Percentiles rank a stretch among this genome's conserved stretches.
phyloP scores from a whole-genome alignment of 2,797 vertebrate species.

The Acrossocheilus fasciatus region DNA sequence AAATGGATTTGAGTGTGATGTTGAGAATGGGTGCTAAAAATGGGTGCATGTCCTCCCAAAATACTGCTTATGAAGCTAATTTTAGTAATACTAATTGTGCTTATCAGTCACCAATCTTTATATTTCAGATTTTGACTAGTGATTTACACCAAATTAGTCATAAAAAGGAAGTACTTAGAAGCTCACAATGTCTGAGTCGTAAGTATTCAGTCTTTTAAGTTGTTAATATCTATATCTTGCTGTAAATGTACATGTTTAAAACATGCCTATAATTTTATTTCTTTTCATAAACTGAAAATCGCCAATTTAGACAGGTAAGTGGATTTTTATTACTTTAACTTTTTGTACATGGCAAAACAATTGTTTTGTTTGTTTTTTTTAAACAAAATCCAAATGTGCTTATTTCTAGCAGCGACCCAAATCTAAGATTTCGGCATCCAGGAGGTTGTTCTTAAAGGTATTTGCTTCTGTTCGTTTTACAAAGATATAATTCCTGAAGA shows the following conservation, averaged over 20 bases:
- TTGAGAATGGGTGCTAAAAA: background rate
- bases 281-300: conserved; percentile 32
- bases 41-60: background rate
- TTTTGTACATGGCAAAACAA: conserved; percentile 1
- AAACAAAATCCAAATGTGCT: background rate
- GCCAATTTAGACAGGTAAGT: conserved; percentile 68
- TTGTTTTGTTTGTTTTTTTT: background rate
- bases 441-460: conserved; percentile 77
- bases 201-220: conserved; percentile 60
- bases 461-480: background rate
- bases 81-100: background rate
- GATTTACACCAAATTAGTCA: conserved; percentile 5
- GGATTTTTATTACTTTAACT: background rate
- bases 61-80: background rate
- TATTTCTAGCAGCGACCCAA: conserved; percentile 66
- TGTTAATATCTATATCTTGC: background rate
- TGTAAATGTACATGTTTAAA: conserved; percentile 6
- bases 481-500: background rate
- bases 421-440: conserved; percentile 75
- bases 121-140: conserved; percentile 10
- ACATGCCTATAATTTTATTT: background rate
- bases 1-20: background rate
- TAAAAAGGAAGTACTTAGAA: conserved; percentile 16
- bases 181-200: conserved; percentile 75
- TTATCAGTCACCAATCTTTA: background rate